Conservation (phyloP, 2,797 vertebrate genomes). For the Pangasius larnaudii region DNA sequence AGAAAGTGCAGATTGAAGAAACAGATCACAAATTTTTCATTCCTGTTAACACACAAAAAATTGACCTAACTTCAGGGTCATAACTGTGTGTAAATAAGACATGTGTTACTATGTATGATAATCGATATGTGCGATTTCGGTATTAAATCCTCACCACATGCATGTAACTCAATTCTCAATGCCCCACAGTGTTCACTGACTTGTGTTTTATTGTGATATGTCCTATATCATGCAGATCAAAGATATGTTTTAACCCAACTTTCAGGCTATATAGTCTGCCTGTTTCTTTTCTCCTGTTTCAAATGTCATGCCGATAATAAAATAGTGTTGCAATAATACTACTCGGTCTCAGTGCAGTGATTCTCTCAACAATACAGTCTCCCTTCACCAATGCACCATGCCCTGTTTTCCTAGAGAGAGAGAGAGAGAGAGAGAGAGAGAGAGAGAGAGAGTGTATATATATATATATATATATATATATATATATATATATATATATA, state of each 20-base stretch:
- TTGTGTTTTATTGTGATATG: slow-evolving; percentile 9
- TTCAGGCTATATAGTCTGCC: background rate
- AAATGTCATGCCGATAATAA: slow-evolving; percentile 12
- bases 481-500: background rate
- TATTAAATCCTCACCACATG: background rate
- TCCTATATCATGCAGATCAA: background rate
- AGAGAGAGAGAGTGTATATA: no score
- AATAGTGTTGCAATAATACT: slow-evolving; percentile 11
- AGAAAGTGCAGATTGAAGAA: background rate
- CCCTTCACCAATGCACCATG: background rate
- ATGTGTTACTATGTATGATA: background rate
- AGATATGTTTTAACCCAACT: background rate
- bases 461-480: background rate
- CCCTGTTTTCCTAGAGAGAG: slow-evolving; percentile 8
- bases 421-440: no score
- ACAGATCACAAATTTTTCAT: background rate
- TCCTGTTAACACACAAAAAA: background rate
- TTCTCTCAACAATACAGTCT: slow-evolving; percentile 4
- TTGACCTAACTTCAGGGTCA: background rate
- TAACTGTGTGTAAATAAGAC: background rate
- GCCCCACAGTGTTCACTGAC: slow-evolving; percentile 1
- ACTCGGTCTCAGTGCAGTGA: background rate
- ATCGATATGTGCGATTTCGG: background rate
- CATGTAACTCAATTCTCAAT: background rate
- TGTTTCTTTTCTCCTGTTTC: slow-evolving; percentile 3